Evolutionary conservation across 2,113 vertebrate species (phyloP), one percentile per base, ranked within the genome.

Genomic region (Clarias magur): DNA sequence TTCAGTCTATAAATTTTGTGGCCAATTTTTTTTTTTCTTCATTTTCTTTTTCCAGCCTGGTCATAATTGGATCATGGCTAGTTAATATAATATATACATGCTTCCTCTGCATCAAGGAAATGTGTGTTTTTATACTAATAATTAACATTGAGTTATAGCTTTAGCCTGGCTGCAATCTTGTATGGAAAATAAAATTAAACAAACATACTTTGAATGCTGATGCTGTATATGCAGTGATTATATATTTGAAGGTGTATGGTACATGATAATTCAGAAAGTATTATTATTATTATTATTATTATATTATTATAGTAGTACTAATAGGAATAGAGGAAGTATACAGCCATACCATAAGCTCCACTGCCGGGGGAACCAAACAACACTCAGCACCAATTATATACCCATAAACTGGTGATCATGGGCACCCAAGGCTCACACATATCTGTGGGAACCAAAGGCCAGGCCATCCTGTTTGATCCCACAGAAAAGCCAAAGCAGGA

Each of bases 1-100:
- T 95, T 92, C 91, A 93, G 88, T 95, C 95, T 91, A 94, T 96
- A 96, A 96, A 96, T 95, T 94, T 96, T 92, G 93, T 93, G 88
- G 94, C 94, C 94, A 94, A 91, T 73, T 73, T 73, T 42, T 87
- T 42, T 87, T 89, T 91, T 93, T 90, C 88, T 78, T 48, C 23
- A 15, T 38, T 70, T 80, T 76, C 38, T 72, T 13, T 91, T 91
- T 91, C 94, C 93, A 91, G 88, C 91, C 92, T 89, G 92, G 88
- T 90, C 19, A 90, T 94, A 93, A 94, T 92, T 92, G 92, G 91
- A 94, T 94, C 92, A 92, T 82, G 89, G 92, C 91, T 70, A 84
- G 91, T 94, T 34, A 34, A 34, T 88, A 92, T 60, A 85, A 82
- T 27, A 57, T 72, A 76, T 63, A 82, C 72, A n/a, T 65, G 86